phyloP scores from a whole-genome alignment of 2,888 invertebrate genomes.

The Sericinus montela region DNA sequence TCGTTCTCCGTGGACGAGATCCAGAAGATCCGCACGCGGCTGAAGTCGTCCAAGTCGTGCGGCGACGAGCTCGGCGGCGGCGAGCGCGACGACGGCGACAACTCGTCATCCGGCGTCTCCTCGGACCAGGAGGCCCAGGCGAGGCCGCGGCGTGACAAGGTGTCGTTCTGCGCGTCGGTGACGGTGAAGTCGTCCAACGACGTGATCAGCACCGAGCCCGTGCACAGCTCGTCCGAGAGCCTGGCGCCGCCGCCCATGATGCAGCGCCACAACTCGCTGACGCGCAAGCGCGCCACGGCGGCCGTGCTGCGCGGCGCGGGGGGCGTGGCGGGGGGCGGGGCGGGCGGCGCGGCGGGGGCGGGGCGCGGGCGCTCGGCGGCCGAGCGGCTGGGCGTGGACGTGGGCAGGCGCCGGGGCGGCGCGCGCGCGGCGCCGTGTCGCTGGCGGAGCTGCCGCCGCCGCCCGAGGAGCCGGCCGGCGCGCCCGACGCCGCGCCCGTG shows the following conservation, averaged over 20 bases:
- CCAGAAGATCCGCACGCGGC: constrained; percentile 89
- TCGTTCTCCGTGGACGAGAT: constrained; percentile 94
- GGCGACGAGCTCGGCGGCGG: constrained; percentile 87
- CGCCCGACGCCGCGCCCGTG: constrained; percentile 61
- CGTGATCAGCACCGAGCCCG: constrained; percentile 76
- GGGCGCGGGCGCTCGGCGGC: constrained; percentile 53
- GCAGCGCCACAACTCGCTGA: constrained; percentile 81
- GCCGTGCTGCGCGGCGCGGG: constrained; percentile 66
- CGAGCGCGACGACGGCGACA: constrained; percentile 88
- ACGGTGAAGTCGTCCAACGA: constrained; percentile 74
- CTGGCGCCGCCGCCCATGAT: constrained; percentile 54
- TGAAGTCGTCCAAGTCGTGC: constrained; percentile 92
- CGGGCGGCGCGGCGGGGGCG: constrained; percentile 34
- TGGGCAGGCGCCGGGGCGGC: constrained; percentile 83
- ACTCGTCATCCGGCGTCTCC: constrained; percentile 92
- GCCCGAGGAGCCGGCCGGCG: constrained; percentile 76
- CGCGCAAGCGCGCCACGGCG: constrained; percentile 80
- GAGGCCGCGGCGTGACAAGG: constrained; percentile 54
- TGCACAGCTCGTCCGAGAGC: constrained; percentile 71
- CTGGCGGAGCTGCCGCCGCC: constrained; percentile 47
- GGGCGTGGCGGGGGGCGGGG: constrained; percentile 27
- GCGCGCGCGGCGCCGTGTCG: constrained; percentile 86
- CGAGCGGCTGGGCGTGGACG: constrained; percentile 65
- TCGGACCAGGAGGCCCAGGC: constrained; percentile 86
- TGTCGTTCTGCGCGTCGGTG: constrained; percentile 73